Evolutionary conservation across 1,140 invertebrate genomes (phyloP).

Genomic region (Doryteuthis pealeii): DNA sequence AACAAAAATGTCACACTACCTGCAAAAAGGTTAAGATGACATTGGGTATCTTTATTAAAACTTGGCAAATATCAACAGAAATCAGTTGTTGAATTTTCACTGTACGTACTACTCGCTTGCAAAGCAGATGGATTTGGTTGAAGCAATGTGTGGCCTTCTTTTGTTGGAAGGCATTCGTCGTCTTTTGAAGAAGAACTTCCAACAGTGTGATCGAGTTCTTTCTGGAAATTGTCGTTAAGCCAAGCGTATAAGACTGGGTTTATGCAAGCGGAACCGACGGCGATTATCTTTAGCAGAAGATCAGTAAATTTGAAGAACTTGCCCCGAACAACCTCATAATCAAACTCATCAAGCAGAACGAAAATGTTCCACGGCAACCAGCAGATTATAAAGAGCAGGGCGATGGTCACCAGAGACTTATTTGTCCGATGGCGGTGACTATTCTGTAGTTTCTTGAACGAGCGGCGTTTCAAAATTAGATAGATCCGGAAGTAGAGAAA

Average conservation of each 20-base stretch:
- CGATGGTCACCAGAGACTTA: conserved; percentile 94
- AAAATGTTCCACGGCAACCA: conserved; percentile 64
- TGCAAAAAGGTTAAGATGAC: not conserved
- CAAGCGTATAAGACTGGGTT: conserved; percentile 79
- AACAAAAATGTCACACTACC: not conserved
- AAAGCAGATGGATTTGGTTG: not conserved
- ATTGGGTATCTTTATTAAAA: conserved; percentile 6
- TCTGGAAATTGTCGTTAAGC: conserved; percentile 65
- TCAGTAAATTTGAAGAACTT: conserved; percentile 48
- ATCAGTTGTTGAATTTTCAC: conserved; percentile 23
- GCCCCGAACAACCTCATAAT: conserved; percentile 34
- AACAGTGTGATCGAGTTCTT: conserved; percentile 47
- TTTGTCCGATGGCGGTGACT: conserved; percentile 72
- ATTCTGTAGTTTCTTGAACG: conserved; percentile 48
- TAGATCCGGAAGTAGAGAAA: conserved; percentile 53
- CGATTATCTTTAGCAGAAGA: conserved; percentile 58
- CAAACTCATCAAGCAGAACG: conserved; percentile 46
- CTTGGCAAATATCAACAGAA: conserved; percentile 20
- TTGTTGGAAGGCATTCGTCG: not conserved
- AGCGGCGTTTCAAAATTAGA: conserved; percentile 41
- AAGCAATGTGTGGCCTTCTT: conserved; percentile 5
- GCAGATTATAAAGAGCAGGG: conserved; percentile 88
- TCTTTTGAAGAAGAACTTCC: not conserved
- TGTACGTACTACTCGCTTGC: conserved; percentile 12
- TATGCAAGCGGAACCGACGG: conserved; percentile 77